Conservation (phyloP, 2,113 vertebrate genomes). For the Gila orcuttii region DNA sequence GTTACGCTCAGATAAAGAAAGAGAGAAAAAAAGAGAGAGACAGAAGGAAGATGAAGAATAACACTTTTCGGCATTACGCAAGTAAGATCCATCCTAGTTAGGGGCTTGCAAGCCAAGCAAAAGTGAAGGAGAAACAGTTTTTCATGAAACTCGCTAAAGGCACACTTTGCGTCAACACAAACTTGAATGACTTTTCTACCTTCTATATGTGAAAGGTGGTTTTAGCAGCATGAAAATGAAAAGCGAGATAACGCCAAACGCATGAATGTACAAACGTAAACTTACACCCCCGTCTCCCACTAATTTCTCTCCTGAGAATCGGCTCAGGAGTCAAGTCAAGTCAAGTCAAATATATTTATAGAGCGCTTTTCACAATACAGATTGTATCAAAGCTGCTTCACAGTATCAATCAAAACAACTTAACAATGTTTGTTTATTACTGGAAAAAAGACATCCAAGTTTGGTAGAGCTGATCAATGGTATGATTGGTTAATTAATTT, state of each 20-base stretch:
- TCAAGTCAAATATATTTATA: no score
- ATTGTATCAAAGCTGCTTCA: no score
- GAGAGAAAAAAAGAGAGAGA: not conserved
- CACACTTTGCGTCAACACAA: not conserved
- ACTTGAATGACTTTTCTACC: not conserved
- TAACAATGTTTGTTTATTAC: no score
- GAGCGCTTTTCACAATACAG: no score
- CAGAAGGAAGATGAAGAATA: slow-evolving; percentile 24
- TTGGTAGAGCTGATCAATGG: no score
- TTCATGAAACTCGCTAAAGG: not conserved
- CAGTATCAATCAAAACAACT: no score
- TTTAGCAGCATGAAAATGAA: slow-evolving; percentile 13
- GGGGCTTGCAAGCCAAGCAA: slow-evolving; percentile 11
- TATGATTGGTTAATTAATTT: no score
- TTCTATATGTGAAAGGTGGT: not conserved
- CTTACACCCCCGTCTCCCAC: slow-evolving; percentile 16
- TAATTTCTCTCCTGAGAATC: slow-evolving; percentile 20
- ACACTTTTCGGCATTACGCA: slow-evolving; percentile 23
- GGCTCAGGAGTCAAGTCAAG: no score
- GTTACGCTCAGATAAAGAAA: slow-evolving; percentile 29
- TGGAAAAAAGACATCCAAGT: no score
- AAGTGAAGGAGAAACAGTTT: not conserved
- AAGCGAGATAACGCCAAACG: not conserved
- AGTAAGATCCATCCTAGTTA: slow-evolving; percentile 24
- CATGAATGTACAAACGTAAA: not conserved